Conservation (phyloP, 2,888 invertebrate genomes). For the Fragum fragum region DNA sequence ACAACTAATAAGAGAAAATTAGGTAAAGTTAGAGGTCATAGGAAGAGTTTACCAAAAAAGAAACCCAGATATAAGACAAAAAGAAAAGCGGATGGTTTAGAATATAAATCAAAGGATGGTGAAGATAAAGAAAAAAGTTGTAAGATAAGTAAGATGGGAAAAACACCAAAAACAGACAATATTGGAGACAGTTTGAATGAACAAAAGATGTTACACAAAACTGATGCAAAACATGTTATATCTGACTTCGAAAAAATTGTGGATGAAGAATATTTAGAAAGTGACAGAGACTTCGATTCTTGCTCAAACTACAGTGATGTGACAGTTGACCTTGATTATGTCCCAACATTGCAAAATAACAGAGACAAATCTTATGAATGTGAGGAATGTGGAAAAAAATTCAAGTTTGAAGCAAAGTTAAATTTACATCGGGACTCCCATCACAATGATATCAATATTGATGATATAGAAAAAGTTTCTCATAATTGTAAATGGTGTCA, state of each 20-base stretch:
- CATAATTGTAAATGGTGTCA: constrained; percentile 53
- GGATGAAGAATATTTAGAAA: background rate
- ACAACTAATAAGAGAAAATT: no score
- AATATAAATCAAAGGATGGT: no score
- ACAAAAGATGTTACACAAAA: no score
- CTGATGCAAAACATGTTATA: background rate
- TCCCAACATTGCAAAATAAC: background rate
- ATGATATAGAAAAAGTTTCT: background rate
- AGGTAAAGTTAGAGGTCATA: no score
- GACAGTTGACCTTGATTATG: background rate
- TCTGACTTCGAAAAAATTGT: background rate
- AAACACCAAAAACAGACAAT: no score
- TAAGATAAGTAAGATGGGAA: no score
- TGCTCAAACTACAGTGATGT: background rate
- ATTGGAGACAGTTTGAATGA: no score
- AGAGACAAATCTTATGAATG: background rate
- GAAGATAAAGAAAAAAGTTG: no score
- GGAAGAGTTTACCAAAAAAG: no score
- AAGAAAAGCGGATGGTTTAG: no score
- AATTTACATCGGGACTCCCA: constrained; percentile 13
- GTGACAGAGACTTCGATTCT: background rate
- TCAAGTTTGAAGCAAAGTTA: constrained; percentile 12
- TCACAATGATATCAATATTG: background rate
- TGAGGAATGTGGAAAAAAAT: constrained; percentile 30
- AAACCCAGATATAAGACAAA: no score